Conservation (phyloP, 2,888 invertebrate genomes). For the Syritta pipiens region DNA sequence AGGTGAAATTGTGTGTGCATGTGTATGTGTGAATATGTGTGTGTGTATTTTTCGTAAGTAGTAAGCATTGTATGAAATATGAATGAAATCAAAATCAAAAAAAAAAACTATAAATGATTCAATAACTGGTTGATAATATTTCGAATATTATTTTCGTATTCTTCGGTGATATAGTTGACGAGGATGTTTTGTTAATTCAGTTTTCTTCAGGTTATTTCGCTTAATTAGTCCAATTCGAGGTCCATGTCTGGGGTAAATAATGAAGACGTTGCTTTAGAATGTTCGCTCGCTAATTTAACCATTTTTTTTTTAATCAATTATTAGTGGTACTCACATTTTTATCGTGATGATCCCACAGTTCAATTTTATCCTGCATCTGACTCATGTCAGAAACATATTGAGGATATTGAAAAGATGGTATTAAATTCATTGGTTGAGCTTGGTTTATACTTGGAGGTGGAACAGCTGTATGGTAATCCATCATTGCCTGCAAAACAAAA, state of each 20-base stretch:
- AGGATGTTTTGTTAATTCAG: slow-evolving; percentile 25
- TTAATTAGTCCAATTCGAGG: slow-evolving; percentile 74
- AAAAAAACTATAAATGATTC: slow-evolving; percentile 41
- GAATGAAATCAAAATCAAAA: slow-evolving; percentile 24
- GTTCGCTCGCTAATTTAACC: not conserved
- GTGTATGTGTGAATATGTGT: not conserved
- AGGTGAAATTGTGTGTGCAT: slow-evolving; percentile 43
- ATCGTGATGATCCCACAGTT: slow-evolving; percentile 79
- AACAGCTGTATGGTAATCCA: slow-evolving; percentile 78
- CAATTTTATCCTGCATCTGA: slow-evolving; percentile 77
- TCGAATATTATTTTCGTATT: slow-evolving; percentile 70
- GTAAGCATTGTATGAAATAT: slow-evolving; percentile 30
- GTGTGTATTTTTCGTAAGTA: slow-evolving; percentile 34
- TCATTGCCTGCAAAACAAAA: slow-evolving; percentile 72
- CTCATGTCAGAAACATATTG: slow-evolving; percentile 76
- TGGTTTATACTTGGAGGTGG: slow-evolving; percentile 75
- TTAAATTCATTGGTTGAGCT: slow-evolving; percentile 76
- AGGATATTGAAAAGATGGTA: slow-evolving; percentile 77
- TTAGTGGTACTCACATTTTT: slow-evolving; percentile 77
- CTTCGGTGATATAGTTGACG: slow-evolving; percentile 71
- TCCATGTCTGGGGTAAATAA: slow-evolving; percentile 75
- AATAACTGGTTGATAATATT: slow-evolving; percentile 60
- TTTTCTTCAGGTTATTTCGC: slow-evolving; percentile 46
- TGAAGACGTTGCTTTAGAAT: not conserved
- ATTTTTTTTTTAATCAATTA: not conserved